Conservation (phyloP, 2,797 vertebrate species). For the Pseudochaenichthys georgianus region DNA sequence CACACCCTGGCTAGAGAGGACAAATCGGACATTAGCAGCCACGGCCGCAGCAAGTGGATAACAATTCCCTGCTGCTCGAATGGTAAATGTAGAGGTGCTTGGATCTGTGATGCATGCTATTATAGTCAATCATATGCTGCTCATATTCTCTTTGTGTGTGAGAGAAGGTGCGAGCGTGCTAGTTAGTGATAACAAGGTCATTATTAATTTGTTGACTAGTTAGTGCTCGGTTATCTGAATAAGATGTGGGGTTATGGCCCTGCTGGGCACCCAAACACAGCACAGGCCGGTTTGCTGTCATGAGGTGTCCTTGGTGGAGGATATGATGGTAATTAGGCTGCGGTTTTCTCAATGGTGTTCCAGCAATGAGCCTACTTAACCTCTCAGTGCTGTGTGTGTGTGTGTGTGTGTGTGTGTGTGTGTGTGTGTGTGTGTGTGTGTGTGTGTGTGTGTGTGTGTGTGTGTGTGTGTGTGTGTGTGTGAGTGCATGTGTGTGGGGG, state of each 20-base stretch:
- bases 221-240: constrained; percentile 39
- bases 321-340: constrained; percentile 70
- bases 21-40: constrained; percentile 61
- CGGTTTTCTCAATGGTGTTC: constrained; percentile 66
- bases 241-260: constrained; percentile 31
- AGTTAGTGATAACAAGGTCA: constrained; percentile 22
- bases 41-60: constrained; percentile 48
- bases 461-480: constrained; percentile 26
- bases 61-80: constrained; percentile 61
- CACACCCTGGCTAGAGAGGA: constrained; percentile 45
- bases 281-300: constrained; percentile 34
- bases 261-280: constrained; percentile 34
- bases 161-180: neutral
- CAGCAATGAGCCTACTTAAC: constrained; percentile 56
- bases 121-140: constrained; percentile 57
- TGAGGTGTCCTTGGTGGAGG: constrained; percentile 69
- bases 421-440: constrained; percentile 9
- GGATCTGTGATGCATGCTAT: constrained; percentile 32
- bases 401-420: constrained; percentile 14
- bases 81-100: constrained; percentile 54
- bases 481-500: constrained; percentile 13
- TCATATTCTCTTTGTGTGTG: constrained; percentile 15
- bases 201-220: constrained; percentile 44
- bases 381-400: constrained; percentile 33
- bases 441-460: constrained; percentile 19